Evolutionary conservation across 2,888 invertebrate species (phyloP), one percentile per base, ranked within the genome.

Genomic region (Nebria brevicollis): DNA sequence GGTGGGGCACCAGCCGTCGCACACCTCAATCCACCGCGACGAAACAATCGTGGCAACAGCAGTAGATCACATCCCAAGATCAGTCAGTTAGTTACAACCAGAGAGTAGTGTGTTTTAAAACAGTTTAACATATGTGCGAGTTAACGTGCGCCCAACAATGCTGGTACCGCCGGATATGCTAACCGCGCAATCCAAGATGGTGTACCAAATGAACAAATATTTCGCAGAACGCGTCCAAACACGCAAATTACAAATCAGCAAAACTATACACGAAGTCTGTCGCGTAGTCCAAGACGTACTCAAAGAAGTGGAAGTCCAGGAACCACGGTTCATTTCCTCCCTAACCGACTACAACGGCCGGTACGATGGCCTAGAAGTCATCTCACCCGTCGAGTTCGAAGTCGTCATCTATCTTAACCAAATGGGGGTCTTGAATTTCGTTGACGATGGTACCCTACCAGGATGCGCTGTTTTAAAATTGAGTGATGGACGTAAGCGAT

Each of bases 351-450:
- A 95, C 90, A 96, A 96, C 88, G 96, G 96, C 84, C 93, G 97
- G 82, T 98, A 94, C 89, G 98, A 98, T 87, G 98, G 98, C n/a
- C 92, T 98, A 82, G 95, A 96, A 87, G 98, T 97, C 43, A 93
- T 97, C 83, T 96, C 97, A 0, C 97, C 97, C 65, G 95, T 94
- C 83, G 98, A 98, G 89, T 98, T 97, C 89, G 98, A 98, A 90
- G 97, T 97, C 82, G 95, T 98, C 83, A 93, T 98, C 83, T 98
- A 97, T 87, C 92, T 98, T 77, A 98, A 98, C 89, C 98, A 98
- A 90, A 98, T 98, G 98, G 98, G 98, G 1, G 98, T 98, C 42
- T 94, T 98, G 86, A 98, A 98, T 89, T 98, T 98, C 88, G 98
- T 98, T 81, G 98, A 98, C 89, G 98, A 98, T 88, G 98, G 98